Base-by-base conservation (phyloP, 2,888 invertebrate species). In the Lysandra coridon region DNA sequence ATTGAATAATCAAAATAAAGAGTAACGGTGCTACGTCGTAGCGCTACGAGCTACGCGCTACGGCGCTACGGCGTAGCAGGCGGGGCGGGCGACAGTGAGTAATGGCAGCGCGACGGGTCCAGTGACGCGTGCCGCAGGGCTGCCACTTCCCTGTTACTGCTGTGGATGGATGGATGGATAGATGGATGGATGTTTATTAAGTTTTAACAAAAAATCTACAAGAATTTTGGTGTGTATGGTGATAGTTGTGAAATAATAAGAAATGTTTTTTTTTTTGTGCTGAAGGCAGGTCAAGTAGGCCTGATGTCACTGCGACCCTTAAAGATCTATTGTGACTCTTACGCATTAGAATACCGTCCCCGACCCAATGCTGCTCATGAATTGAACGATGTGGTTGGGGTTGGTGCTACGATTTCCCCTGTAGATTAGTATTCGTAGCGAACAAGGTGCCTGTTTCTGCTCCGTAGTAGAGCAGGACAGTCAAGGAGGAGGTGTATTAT, bases 41-140 rank as follows among this genome's bases (percentile, higher is more conserved):
- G 62, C 62, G n/a, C 62, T 23, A 23, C 23, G 23, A 62, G 23
- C 30, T 83, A 85, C 84, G 81, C 84, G 86, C 84, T 81, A 84
- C 84, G 84, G 80, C 79, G 80, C 83, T 62, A 78, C 78, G 77
- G 78, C 81, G 81, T 80, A 79, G 79, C 81, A 91, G 91, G 91
- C 91, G 93, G 93, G 92, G 93, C 87, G 92, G 90, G 88, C 91
- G 94, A 94, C 94, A 92, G 87, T 94, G 94, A 94, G 90, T 94
- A 94, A 94, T 94, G 93, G 94, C 90, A 87, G 87, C 86, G 92
- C 90, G 93, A 94, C 92, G 94, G 90, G 92, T 91, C 93, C 93
- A 91, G 91, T 93, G 94, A 94, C 94, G 93, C 94, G 93, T 92
- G 89, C 89, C 85, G 76, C 87, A 94, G 94, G 93, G 93, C 81